Conservation (phyloP, 2,888 invertebrate genomes). For the Caprella mutica region DNA sequence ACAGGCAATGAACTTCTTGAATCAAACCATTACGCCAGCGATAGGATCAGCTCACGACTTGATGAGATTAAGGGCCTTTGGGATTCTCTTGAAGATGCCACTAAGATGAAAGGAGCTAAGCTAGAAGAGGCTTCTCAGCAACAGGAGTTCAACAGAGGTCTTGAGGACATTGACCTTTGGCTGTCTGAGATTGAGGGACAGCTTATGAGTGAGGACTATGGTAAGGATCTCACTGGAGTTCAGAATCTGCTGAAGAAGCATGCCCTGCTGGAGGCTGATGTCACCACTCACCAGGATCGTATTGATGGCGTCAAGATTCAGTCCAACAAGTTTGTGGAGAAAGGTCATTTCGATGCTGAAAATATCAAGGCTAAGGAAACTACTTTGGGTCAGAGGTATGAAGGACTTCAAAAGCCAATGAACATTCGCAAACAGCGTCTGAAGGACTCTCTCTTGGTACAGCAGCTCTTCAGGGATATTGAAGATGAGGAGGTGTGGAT, state of each 20-base stretch:
- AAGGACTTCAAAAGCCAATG: conserved; percentile 76
- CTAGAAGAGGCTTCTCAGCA: conserved; percentile 78
- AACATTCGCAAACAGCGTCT: conserved; percentile 75
- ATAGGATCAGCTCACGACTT: conserved; percentile 69
- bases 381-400: conserved; percentile 48
- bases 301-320: conserved; percentile 81
- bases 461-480: conserved; percentile 92
- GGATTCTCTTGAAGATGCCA: conserved; percentile 79
- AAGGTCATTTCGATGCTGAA: conserved; percentile 94
- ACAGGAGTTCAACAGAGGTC: conserved; percentile 95
- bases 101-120: conserved; percentile 72
- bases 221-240: conserved; percentile 94
- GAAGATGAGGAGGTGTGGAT: conserved; percentile 99
- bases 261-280: conserved; percentile 88
- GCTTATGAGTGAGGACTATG: conserved; percentile 90
- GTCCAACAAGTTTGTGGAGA: conserved; percentile 80
- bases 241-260: conserved; percentile 99
- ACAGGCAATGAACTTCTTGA: conserved; percentile 78
- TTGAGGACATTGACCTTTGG: conserved; percentile 98
- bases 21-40: conserved; percentile 76
- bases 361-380: conserved; percentile 71
- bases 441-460: conserved; percentile 84
- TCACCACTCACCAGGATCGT: conserved; percentile 88
- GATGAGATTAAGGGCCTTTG: conserved; percentile 84
- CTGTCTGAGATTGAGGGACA: conserved; percentile 89